Base-by-base conservation (phyloP, 2,797 vertebrate species). In the Eurystomus glaucurus region DNA sequence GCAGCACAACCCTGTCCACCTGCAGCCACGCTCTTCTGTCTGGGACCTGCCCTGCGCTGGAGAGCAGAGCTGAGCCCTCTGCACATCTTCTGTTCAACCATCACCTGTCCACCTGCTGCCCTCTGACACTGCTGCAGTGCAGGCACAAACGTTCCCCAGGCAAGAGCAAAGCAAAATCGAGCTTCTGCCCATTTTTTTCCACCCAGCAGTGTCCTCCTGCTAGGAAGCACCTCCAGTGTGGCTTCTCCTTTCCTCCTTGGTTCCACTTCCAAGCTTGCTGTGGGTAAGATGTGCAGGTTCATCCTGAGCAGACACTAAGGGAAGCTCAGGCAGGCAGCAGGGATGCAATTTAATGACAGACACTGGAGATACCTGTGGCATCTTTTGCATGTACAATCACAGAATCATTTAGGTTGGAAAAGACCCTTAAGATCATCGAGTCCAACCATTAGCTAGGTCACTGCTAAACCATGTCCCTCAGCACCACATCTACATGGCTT, bases 1-100 rank as follows among this genome's bases (percentile, higher is more conserved):
- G 69, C 61, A n/a, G 52, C 28, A 7, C 0, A 1, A 57, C 39
- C 43, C 22, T 22, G 10, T 1, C 61, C 21, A 48, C 51, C 72
- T 23, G 41, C 39, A 25, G 66, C n/a, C 46, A 5, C 0, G 3
- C 15, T n/a, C 23, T 39, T 28, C 70, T 52, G 37, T 28, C 68
- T 20, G 23, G 50, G 17, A 88, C 45, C 35, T 58, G 25, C 3
- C 31, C 31, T 0, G 0, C 0, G 3, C 31, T 5, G 11, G 18
- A 25, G 20, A 48, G 50, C 50, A 7, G 37, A 74, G 69, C 60
- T n/a, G 68, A 79, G 43, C 46, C 20, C 6, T 1, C 20, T 1
- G 5, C 1, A 1, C 28, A 18, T 10, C 51, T 4, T 19, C 54
- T 60, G 26, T 54, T 68, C 8, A 0, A 2, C n/a, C 13, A 2